phyloP scores from a whole-genome alignment of 2,113 vertebrate species.

The Indicator maculatus region DNA sequence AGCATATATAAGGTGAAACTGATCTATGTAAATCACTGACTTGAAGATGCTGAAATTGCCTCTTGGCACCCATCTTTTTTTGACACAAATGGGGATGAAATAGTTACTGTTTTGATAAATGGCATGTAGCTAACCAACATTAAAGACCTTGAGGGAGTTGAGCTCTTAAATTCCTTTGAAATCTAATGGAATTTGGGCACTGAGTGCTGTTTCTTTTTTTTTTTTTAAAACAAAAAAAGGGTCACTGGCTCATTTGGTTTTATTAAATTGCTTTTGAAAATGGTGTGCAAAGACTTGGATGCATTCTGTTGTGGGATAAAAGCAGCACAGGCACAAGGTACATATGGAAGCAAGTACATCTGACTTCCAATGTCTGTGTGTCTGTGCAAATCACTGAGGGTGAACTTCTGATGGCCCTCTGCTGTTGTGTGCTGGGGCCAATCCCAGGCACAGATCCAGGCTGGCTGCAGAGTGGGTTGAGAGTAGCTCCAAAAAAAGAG shows the following conservation, averaged over 20 bases:
- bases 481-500: no score
- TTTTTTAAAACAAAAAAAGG: background rate
- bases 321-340: background rate
- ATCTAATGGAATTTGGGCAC: background rate
- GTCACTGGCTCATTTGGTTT: background rate
- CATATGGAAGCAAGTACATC: background rate
- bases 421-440: background rate
- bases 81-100: slow-evolving; percentile 26
- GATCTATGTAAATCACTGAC: slow-evolving; percentile 42
- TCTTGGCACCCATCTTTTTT: slow-evolving; percentile 44
- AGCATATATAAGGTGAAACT: slow-evolving; percentile 7
- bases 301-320: background rate
- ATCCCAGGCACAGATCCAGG: no score
- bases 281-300: background rate
- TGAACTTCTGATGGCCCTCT: background rate
- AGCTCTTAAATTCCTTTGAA: slow-evolving; percentile 35
- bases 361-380: background rate
- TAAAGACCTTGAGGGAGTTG: slow-evolving; percentile 29
- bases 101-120: slow-evolving; percentile 48
- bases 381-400: background rate
- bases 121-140: background rate
- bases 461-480: no score
- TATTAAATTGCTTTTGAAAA: slow-evolving; percentile 21
- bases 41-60: slow-evolving; percentile 38
- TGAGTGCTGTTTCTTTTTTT: background rate